Evolutionary conservation across 2,888 invertebrate species (phyloP), one percentile per base, ranked within the genome.

Genomic region (Ptychoptera albimana): DNA sequence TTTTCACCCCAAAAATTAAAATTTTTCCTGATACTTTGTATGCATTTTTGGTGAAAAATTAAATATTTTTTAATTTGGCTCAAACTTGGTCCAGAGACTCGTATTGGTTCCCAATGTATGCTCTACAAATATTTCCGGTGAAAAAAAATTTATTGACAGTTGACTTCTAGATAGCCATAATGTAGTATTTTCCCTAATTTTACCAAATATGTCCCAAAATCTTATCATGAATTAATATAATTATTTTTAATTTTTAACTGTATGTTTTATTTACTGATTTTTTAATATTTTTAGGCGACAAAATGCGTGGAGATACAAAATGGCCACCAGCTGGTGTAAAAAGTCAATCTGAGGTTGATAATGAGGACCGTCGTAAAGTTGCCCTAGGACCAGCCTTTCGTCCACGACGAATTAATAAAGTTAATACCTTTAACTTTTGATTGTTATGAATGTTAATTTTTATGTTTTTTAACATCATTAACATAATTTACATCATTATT

Each of bases 281-380:
- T 12, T 16, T 32, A 23, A 49, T 48, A 49, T 53, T 48, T 46
- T 49, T 50, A 70, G 82, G 83, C 61, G 74, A 78, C 67, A 81
- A 79, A 65, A 82, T 85, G 77, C 78, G 86, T 57, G 87, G 87
- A 54, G 87, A 88, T 65, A 73, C 80, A 62, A 87, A 87, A 64
- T 88, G 87, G 87, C 88, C 87, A 56, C 88, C 87, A 53, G 79
- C 77, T 60, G 70, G 74, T 53, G 80, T 82, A 57, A 82, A 77
- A 64, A 76, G 75, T 53, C 81, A 80, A 49, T 74, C 80, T 46
- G 79, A 70, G 43, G 79, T 77, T 34, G 86, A 86, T 60, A 81
- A 84, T 58, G 74, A 73, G 53, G 79, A 79, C 43, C 72, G 81
- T 55, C 59, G 77, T 56, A 75, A 75, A 52, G 65, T 86, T 54